Evolutionary conservation across 1,140 invertebrate species (phyloP).

Genomic region (Papilio helenus): DNA sequence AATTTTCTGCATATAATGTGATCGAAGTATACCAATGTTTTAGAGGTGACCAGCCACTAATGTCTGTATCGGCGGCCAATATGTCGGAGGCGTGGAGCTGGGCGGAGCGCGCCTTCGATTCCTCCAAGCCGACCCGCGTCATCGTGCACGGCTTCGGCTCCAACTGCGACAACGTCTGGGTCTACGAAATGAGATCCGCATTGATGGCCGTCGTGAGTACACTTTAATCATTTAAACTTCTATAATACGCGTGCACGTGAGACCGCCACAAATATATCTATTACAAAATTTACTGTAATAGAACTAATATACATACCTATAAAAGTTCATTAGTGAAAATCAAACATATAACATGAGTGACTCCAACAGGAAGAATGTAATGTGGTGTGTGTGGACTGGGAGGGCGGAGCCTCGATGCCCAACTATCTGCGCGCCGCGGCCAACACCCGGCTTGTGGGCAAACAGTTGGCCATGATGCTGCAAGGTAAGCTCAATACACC

Average conservation of each 20-base stretch:
- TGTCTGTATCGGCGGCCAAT: constrained; percentile 87
- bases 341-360: background rate
- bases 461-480: constrained; percentile 91
- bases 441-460: constrained; percentile 95
- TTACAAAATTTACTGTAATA: background rate
- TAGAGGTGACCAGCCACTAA: constrained; percentile 85
- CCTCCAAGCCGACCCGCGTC: constrained; percentile 90
- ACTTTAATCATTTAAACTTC: background rate
- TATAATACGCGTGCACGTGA: background rate
- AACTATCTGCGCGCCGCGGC: constrained; percentile 97
- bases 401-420: constrained; percentile 93
- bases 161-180: constrained; percentile 94
- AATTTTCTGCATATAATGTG: too few relatives aligned
- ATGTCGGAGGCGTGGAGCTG: constrained; percentile 86
- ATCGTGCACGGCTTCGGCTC: constrained; percentile 98
- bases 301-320: too few relatives aligned
- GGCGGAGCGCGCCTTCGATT: constrained; percentile 86
- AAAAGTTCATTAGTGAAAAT: too few relatives aligned
- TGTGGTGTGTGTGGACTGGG: constrained; percentile 97
- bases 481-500: constrained; percentile 55
- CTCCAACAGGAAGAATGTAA: constrained; percentile 90
- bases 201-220: constrained; percentile 91
- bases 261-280: background rate
- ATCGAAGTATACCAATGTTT: constrained; percentile 29
- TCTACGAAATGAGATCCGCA: constrained; percentile 95